phyloP scores from a whole-genome alignment of 2,888 invertebrate species.

The Phania funesta region DNA sequence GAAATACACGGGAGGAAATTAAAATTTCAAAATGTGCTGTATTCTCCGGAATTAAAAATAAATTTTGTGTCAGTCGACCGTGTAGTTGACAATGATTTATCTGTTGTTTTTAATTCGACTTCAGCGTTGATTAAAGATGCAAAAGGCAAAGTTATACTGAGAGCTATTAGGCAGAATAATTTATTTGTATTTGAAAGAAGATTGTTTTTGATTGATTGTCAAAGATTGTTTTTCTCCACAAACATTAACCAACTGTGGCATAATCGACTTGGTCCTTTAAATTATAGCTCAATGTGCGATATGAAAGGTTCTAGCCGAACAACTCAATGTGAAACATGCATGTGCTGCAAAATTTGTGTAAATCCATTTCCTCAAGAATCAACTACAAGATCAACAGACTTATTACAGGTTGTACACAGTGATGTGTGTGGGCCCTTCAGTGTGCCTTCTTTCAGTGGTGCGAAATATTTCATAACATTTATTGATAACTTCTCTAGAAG shows the following conservation, averaged over 20 bases:
- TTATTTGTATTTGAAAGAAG: slow-evolving; percentile 28
- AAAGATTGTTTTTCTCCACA: background rate
- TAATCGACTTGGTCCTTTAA: slow-evolving; percentile 38
- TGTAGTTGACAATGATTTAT: too few relatives aligned
- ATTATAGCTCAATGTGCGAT: slow-evolving; percentile 15
- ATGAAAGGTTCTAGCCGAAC: background rate
- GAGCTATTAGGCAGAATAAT: slow-evolving; percentile 11
- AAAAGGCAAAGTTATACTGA: slow-evolving; percentile 25
- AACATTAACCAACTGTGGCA: slow-evolving; percentile 29
- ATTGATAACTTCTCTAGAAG: slow-evolving; percentile 44
- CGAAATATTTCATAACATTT: too few relatives aligned
- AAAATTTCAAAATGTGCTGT: too few relatives aligned
- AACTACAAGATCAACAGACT: slow-evolving; percentile 27
- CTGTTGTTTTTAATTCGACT: too few relatives aligned
- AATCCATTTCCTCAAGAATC: slow-evolving; percentile 26
- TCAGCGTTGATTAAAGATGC: slow-evolving; percentile 26
- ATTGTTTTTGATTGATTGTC: too few relatives aligned
- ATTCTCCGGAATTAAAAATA: too few relatives aligned
- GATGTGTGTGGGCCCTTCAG: slow-evolving; percentile 51
- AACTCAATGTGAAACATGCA: background rate
- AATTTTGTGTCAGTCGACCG: too few relatives aligned
- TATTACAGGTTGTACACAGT: slow-evolving; percentile 35
- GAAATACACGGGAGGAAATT: slow-evolving; percentile 33
- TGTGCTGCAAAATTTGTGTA: background rate
- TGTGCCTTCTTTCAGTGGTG: slow-evolving; percentile 28